Conservation (phyloP, 2,113 vertebrate genomes). For the Onychostoma macrolepis region DNA sequence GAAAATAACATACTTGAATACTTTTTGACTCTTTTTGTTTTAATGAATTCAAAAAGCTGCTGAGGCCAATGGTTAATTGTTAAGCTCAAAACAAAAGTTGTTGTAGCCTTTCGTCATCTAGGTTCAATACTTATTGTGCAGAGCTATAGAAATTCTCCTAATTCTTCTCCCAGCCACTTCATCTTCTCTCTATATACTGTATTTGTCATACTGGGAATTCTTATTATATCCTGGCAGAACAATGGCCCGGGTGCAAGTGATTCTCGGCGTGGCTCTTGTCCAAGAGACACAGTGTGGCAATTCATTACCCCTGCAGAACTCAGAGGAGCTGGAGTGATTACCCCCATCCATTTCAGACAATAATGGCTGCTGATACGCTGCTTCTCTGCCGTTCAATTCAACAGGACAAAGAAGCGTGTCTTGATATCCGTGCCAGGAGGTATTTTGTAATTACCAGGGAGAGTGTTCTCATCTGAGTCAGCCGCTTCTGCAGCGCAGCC, state of each 20-base stretch:
- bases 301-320: constrained; percentile 46
- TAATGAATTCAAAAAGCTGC: background rate
- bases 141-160: constrained; percentile 33
- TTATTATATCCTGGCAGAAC: constrained; percentile 44
- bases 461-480: constrained; percentile 52
- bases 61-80: constrained; percentile 5
- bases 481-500: constrained; percentile 42
- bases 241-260: constrained; percentile 21
- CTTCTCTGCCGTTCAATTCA: constrained; percentile 42
- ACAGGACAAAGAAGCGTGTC: constrained; percentile 40
- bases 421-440: constrained; percentile 34
- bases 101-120: background rate
- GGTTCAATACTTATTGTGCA: constrained; percentile 33
- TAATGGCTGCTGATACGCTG: constrained; percentile 55
- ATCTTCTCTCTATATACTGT: constrained; percentile 44
- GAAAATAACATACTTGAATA: background rate
- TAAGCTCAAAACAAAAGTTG: background rate
- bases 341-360: constrained; percentile 49
- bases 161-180: constrained; percentile 30
- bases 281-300: constrained; percentile 36
- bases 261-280: constrained; percentile 44
- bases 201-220: constrained; percentile 40
- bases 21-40: constrained; percentile 15
- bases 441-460: constrained; percentile 53
- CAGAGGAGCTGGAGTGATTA: constrained; percentile 43